Conservation (phyloP, 2,888 invertebrate genomes). For the Xylocampa areola region DNA sequence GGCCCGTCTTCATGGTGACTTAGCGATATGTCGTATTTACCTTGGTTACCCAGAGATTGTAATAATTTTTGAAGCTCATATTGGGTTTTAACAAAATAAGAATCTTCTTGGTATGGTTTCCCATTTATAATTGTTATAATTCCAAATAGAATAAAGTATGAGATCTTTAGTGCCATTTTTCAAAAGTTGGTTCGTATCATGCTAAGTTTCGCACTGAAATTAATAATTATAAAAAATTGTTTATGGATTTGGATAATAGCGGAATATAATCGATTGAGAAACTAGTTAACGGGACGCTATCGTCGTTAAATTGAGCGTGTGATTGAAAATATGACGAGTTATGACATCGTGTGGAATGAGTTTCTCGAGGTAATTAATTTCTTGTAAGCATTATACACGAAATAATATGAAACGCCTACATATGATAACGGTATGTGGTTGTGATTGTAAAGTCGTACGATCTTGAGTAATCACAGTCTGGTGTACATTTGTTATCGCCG, state of each 20-base stretch:
- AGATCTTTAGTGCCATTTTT: slow-evolving; percentile 38
- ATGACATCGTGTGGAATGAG: slow-evolving; percentile 10
- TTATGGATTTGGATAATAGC: slow-evolving; percentile 19
- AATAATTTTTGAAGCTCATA: slow-evolving; percentile 35
- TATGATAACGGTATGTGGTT: background rate
- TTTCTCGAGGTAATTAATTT: slow-evolving; percentile 9
- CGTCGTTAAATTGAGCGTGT: slow-evolving; percentile 58
- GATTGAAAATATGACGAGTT: slow-evolving; percentile 54
- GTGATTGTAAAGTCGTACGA: background rate
- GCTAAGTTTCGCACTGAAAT: slow-evolving; percentile 23
- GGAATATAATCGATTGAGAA: slow-evolving; percentile 41
- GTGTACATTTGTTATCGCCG: no score
- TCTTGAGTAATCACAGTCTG: no score
- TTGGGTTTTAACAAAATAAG: slow-evolving; percentile 25
- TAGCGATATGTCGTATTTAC: slow-evolving; percentile 27
- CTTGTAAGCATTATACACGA: background rate
- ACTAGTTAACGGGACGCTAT: slow-evolving; percentile 39
- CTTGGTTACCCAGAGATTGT: slow-evolving; percentile 29
- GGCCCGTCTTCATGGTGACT: slow-evolving; percentile 16
- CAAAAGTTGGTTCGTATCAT: slow-evolving; percentile 18
- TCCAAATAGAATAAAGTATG: slow-evolving; percentile 33
- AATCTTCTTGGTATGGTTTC: slow-evolving; percentile 19
- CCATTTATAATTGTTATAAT: slow-evolving; percentile 34
- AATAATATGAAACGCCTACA: background rate
- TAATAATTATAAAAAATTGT: slow-evolving; percentile 34